Percentiles rank a stretch among this genome's conserved stretches.
phyloP scores from a whole-genome alignment of 2,113 vertebrate genomes.

The Cebidichthys violaceus region DNA sequence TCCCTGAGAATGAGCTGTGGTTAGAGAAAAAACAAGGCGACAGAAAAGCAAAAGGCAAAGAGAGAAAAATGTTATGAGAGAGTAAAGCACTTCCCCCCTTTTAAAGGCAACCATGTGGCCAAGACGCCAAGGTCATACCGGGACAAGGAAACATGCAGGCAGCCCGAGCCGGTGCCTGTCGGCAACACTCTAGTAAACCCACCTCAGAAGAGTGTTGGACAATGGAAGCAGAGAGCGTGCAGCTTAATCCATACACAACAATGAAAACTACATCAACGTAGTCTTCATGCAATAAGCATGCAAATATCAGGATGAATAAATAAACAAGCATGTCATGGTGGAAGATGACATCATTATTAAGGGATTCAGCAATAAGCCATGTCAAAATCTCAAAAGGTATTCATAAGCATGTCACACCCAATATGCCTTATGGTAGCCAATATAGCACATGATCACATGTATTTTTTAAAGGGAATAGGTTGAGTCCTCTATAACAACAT shows the following conservation, averaged over 20 bases:
- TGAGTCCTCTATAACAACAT: background rate
- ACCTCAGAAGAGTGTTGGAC: conserved; percentile 38
- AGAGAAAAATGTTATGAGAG: conserved; percentile 33
- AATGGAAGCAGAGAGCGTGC: conserved; percentile 34
- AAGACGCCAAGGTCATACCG: conserved; percentile 71
- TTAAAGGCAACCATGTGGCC: conserved; percentile 68
- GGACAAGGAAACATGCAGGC: conserved; percentile 70
- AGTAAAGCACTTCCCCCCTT: conserved; percentile 34
- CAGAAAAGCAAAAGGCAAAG: conserved; percentile 38
- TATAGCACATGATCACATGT: background rate
- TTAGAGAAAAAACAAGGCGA: conserved; percentile 22
- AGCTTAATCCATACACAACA: conserved; percentile 44
- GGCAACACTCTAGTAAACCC: conserved; percentile 49
- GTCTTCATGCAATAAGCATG: conserved; percentile 17
- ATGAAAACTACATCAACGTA: conserved; percentile 24
- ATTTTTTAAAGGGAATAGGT: background rate
- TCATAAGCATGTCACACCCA: conserved; percentile 5
- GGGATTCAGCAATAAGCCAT: background rate
- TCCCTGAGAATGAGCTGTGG: conserved; percentile 29
- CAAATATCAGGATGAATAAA: conserved; percentile 5
- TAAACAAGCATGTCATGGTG: background rate
- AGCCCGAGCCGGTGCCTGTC: conserved; percentile 43
- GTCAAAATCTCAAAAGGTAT: conserved; percentile 3
- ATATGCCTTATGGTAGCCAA: background rate
- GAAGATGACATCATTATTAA: background rate